phyloP scores from a whole-genome alignment of 2,888 invertebrate genomes.

The Macrosiphum euphorbiae region DNA sequence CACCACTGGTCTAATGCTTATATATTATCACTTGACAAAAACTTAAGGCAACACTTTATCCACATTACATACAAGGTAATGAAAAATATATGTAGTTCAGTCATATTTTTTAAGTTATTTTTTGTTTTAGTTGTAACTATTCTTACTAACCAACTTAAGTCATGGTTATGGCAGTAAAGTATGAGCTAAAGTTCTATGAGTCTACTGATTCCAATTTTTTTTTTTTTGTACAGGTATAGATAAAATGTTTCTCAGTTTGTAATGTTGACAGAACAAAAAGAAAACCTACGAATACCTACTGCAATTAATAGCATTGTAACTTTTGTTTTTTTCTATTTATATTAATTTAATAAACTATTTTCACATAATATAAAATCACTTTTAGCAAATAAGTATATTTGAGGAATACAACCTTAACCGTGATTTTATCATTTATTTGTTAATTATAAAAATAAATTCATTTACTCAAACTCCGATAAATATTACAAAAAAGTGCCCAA shows the following conservation, averaged over 20 bases:
- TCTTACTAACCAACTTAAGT: not conserved
- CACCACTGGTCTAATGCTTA: too few species aligned
- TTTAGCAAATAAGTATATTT: not conserved
- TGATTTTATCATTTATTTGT: not conserved
- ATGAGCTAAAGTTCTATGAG: not conserved
- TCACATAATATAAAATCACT: not conserved
- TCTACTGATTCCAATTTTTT: not conserved
- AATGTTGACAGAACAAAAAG: not conserved
- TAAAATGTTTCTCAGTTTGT: not conserved
- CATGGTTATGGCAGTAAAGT: not conserved
- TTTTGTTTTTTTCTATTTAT: not conserved
- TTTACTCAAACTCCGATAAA: not conserved
- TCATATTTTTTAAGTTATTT: not conserved
- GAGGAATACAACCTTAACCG: not conserved
- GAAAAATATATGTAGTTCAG: not conserved
- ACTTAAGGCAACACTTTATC: not conserved
- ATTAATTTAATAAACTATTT: not conserved
- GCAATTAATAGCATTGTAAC: not conserved
- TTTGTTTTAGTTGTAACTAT: not conserved
- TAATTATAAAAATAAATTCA: not conserved
- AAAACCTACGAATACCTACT: not conserved
- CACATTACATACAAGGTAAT: not conserved
- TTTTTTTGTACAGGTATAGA: not conserved
- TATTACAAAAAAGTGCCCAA: not conserved
- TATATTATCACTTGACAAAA: not conserved